These are phyloP conservation scores for Drosophila limbata DNA, from an alignment of 2,888 invertebrate genomes.

Conservation along the genomic window DNA sequence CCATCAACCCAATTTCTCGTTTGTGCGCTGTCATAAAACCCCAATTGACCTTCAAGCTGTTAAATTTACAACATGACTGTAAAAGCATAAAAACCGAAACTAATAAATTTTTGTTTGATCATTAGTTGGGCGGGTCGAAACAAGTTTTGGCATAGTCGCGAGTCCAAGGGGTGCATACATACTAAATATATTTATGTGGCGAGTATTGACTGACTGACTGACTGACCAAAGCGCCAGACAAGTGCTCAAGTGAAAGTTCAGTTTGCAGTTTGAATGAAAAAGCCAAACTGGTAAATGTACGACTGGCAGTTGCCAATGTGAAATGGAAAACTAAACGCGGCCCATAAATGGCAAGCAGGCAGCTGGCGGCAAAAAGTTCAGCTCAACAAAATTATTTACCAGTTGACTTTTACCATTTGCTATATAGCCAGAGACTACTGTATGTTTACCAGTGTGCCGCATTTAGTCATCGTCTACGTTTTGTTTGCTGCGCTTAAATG, in stretches of 20 bases:
- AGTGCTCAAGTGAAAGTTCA: slow-evolving; percentile 75
- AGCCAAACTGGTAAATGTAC: slow-evolving; percentile 53
- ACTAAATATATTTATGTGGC: slow-evolving; percentile 22
- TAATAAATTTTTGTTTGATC: slow-evolving; percentile 69
- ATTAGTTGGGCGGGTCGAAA: slow-evolving; percentile 68
- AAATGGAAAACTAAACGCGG: slow-evolving; percentile 75
- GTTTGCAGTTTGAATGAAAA: slow-evolving; percentile 31
- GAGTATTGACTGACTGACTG: slow-evolving; percentile 50
- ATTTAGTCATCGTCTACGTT: slow-evolving; percentile 61
- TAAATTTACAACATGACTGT: slow-evolving; percentile 36
- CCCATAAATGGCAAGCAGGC: slow-evolving; percentile 71
- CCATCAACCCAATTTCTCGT: slow-evolving; percentile 59
- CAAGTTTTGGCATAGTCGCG: slow-evolving; percentile 52
- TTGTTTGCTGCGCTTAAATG: slow-evolving; percentile 65
- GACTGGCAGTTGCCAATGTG: slow-evolving; percentile 48
- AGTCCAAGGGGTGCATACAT: slow-evolving; percentile 8
- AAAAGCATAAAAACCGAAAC: slow-evolving; percentile 47
- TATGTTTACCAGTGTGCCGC: slow-evolving; percentile 35
- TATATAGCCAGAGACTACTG: slow-evolving; percentile 44
- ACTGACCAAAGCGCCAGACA: slow-evolving; percentile 51
- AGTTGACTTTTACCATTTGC: slow-evolving; percentile 75
- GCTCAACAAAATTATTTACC: slow-evolving; percentile 58
- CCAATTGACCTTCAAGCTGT: slow-evolving; percentile 75
- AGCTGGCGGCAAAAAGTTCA: slow-evolving; percentile 36
- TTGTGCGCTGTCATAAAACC: slow-evolving; percentile 44